Conservation (phyloP, 2,113 vertebrate species). For the Daphoenositta chrysoptera region DNA sequence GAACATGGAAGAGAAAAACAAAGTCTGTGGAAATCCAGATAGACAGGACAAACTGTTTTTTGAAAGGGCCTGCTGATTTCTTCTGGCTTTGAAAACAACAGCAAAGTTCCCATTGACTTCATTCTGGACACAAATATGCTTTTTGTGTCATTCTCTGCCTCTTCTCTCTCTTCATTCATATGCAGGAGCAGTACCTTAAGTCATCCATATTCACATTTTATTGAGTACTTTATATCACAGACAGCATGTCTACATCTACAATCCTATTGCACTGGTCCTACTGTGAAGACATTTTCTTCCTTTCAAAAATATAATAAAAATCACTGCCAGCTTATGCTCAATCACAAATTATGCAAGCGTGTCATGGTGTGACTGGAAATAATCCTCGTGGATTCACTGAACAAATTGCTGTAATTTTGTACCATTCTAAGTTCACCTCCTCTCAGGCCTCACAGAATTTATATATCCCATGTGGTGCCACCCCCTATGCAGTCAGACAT, state of each 20-base stretch:
- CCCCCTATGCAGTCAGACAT: rapidly evolving
- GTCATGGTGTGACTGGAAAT: neutral
- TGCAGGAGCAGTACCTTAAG: neutral
- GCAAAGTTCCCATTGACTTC: neutral
- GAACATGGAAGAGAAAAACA: neutral
- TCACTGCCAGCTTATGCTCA: neutral
- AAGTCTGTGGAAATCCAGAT: neutral
- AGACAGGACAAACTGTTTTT: neutral
- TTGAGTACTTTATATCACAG: neutral
- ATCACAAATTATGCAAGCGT: neutral
- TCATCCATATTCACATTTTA: constrained; percentile 26
- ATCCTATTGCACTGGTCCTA: neutral
- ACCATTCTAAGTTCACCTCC: neutral
- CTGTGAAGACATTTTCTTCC: neutral
- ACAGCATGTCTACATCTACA: neutral
- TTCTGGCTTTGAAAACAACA: neutral
- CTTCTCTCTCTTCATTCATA: neutral
- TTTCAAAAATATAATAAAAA: constrained; percentile 19
- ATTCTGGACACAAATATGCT: neutral
- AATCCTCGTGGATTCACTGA: neutral
- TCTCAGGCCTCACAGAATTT: neutral
- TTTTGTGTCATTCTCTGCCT: neutral
- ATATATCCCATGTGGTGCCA: neutral
- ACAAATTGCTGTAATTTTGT: neutral
- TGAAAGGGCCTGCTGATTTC: neutral